Percentiles rank a stretch among this genome's conserved stretches.
Conservation (phyloP, 2,797 vertebrate species). For the Brachymystax lenok region DNA sequence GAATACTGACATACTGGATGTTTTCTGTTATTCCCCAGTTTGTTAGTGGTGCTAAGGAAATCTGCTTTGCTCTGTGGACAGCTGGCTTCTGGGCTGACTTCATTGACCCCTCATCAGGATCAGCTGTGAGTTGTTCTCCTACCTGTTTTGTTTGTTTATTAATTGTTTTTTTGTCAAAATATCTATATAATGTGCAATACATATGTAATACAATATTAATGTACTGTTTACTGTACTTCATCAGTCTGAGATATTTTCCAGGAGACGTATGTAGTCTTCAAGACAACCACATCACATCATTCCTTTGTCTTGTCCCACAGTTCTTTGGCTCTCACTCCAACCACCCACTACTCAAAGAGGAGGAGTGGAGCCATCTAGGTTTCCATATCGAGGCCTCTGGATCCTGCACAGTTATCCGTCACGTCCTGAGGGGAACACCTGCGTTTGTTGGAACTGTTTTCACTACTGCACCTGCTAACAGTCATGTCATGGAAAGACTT, state of each 20-base stretch:
- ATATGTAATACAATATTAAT: background rate
- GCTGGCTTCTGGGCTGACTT: slow-evolving; percentile 98
- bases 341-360: slow-evolving; percentile 76
- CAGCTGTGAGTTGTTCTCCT: slow-evolving; percentile 78
- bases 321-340: slow-evolving; percentile 88
- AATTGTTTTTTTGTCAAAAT: background rate
- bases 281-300: background rate
- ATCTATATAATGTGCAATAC: background rate
- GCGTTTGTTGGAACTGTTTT: slow-evolving; percentile 90
- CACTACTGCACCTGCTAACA: slow-evolving; percentile 88
- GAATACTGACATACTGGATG: too few relatives aligned
- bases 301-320: slow-evolving; percentile 59
- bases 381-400: slow-evolving; percentile 90
- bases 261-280: background rate
- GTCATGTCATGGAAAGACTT: slow-evolving; percentile 83
- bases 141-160: background rate
- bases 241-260: background rate
- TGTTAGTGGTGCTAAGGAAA: slow-evolving; percentile 92
- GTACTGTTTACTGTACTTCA: background rate
- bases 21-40: slow-evolving; percentile 74
- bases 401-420: slow-evolving; percentile 92
- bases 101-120: slow-evolving; percentile 91
- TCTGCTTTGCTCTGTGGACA: slow-evolving; percentile 89
- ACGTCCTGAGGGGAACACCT: slow-evolving; percentile 82
- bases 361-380: slow-evolving; percentile 82